phyloP scores from a whole-genome alignment of 1,140 invertebrate genomes.

The Leguminivora glycinivorella region DNA sequence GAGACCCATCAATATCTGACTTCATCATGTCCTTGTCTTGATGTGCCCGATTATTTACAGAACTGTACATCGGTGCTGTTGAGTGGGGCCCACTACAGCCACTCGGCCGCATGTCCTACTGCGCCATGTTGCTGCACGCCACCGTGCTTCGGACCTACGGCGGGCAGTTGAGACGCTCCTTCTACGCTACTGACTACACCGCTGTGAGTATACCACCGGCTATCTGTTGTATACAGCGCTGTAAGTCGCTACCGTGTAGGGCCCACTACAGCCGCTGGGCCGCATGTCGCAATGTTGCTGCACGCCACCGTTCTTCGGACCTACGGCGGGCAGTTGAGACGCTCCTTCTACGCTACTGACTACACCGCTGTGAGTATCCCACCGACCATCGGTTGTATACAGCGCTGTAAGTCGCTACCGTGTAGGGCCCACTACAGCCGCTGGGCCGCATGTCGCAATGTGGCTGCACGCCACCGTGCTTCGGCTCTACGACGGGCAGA shows the following conservation, averaged over 20 bases:
- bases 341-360: slow-evolving; percentile 69
- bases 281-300: slow-evolving; percentile 68
- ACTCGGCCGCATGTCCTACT: slow-evolving; percentile 65
- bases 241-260: slow-evolving; percentile 65
- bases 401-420: slow-evolving; percentile 61
- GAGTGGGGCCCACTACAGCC: slow-evolving; percentile 71
- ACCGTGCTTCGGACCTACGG: slow-evolving; percentile 68
- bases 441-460: slow-evolving; percentile 70
- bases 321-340: slow-evolving; percentile 67
- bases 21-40: background rate
- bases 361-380: slow-evolving; percentile 65
- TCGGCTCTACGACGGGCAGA: slow-evolving; percentile 67
- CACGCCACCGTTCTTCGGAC: slow-evolving; percentile 68
- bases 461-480: slow-evolving; percentile 64
- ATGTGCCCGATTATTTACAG: slow-evolving; percentile 39
- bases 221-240: slow-evolving; percentile 44
- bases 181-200: slow-evolving; percentile 70
- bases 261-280: slow-evolving; percentile 65
- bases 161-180: slow-evolving; percentile 66
- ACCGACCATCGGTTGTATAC: slow-evolving; percentile 20
- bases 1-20: background rate
- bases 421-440: slow-evolving; percentile 69
- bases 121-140: slow-evolving; percentile 68
- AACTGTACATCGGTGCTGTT: slow-evolving; percentile 58
- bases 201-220: slow-evolving; percentile 52